Base-by-base conservation (phyloP, 2,797 vertebrate genomes). In the Tiaroga cobitis region DNA sequence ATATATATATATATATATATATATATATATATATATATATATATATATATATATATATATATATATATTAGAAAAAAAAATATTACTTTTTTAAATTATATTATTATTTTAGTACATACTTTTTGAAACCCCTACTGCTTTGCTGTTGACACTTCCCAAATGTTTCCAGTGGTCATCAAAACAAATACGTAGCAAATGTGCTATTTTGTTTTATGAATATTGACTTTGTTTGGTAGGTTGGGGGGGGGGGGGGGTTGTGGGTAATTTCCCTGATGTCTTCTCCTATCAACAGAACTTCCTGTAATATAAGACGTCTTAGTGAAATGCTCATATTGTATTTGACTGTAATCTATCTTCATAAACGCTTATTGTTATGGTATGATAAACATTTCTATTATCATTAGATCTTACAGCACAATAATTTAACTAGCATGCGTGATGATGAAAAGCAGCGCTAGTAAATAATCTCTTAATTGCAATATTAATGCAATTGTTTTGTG, bases 391-490 rank as follows among this genome's bases (percentile, higher is more conserved):
- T 84, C 77, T 68, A 49, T 88, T 88, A 89, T 91, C 89, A 74
- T 74, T 85, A 63, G 75, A 72, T 67, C 88, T 86, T 82, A 85
- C 83, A 87, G 84, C 88, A 84, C 80, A 77, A 86, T 89, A 85
- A 91, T 90, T 88, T 59, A 69, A 73, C 86, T 86, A 72, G 69
- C 74, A 49, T 63, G 80, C 69, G 84, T 84, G 82, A 78, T 86
- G 87, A 54, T 90, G 87, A 86, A 90, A 84, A 79, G 83, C 75
- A 89, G 8, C 21, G 19, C 80, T 78, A 91, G 88, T 92, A 93
- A 94, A 93, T 92, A 93, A 92, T 92, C 87, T 86, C 84, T 91
- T 93, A 92, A 92, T 93, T 90, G 89, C 80, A 74, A 76, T 86
- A 91, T 93, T 92, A 90, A 92, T 88, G 91, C 87, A 85, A 85